phyloP scores from a whole-genome alignment of 2,888 invertebrate species.

The Cryptocheilus praepositus region DNA sequence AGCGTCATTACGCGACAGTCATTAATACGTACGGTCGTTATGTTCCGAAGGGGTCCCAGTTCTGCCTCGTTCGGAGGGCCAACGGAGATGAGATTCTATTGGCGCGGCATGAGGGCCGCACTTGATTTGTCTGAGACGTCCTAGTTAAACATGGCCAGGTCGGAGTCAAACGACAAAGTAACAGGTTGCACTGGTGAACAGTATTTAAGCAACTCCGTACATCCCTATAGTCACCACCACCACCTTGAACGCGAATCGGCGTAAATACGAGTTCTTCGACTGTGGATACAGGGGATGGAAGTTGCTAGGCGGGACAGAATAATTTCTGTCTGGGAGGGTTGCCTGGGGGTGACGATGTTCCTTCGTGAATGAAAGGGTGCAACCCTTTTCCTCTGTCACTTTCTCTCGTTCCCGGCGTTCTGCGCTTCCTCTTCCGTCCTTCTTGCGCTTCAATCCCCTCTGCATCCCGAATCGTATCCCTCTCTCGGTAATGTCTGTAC shows the following conservation, averaged over 20 bases:
- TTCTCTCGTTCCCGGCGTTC: neutral
- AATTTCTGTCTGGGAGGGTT: constrained; percentile 51
- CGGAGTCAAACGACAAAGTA: constrained; percentile 47
- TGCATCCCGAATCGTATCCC: constrained; percentile 1
- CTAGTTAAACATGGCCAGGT: neutral
- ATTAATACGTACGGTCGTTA: too few species aligned
- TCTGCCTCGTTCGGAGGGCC: too few species aligned
- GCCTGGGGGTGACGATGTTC: constrained; percentile 21
- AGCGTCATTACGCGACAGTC: too few species aligned
- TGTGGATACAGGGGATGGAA: constrained; percentile 34
- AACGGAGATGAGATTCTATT: too few species aligned
- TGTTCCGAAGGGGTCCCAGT: too few species aligned
- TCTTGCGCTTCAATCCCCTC: constrained; percentile 1
- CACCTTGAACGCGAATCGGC: too few species aligned
- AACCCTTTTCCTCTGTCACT: constrained; percentile 10
- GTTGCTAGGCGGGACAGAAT: constrained; percentile 38
- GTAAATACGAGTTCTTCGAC: constrained; percentile 8
- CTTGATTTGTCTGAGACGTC: neutral
- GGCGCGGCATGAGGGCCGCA: too few species aligned
- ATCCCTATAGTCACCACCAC: neutral
- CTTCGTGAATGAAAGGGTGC: constrained; percentile 26
- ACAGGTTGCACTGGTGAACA: constrained; percentile 56
- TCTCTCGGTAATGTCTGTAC: neutral
- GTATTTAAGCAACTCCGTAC: constrained; percentile 28
- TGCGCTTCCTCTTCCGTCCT: neutral